phyloP scores from a whole-genome alignment of 2,797 vertebrate species.

The Enteromius viviparus region DNA sequence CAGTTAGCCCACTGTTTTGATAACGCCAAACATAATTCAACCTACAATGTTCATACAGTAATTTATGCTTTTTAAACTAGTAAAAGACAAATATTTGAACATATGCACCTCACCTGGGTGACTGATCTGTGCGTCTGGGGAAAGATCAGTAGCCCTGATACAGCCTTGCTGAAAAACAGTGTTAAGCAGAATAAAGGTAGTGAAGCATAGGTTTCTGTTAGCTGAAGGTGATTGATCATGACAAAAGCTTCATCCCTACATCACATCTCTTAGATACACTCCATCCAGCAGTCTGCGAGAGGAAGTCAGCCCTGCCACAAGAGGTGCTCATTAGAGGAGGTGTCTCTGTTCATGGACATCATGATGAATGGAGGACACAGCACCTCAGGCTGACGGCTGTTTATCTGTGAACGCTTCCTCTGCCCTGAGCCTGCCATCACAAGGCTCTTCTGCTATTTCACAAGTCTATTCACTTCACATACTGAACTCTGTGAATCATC shows the following conservation, averaged over 20 bases:
- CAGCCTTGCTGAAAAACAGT: constrained; percentile 67
- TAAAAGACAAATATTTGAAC: background rate
- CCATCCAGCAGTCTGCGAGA: constrained; percentile 36
- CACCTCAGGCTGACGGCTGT: constrained; percentile 54
- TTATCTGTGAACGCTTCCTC: constrained; percentile 56
- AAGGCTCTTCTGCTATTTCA: constrained; percentile 45
- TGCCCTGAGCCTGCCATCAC: constrained; percentile 47
- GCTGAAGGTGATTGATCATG: constrained; percentile 73
- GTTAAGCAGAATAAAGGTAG: constrained; percentile 57
- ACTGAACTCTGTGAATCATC: constrained; percentile 37
- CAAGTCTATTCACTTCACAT: constrained; percentile 45
- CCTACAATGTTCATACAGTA: background rate
- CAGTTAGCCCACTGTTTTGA: background rate
- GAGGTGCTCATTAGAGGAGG: constrained; percentile 53
- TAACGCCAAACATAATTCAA: background rate
- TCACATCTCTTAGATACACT: constrained; percentile 50
- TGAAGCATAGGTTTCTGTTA: constrained; percentile 52
- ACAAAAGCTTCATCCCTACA: constrained; percentile 56
- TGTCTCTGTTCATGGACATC: constrained; percentile 47
- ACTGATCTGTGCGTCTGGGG: constrained; percentile 67
- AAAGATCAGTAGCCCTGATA: constrained; percentile 34
- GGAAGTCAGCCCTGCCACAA: constrained; percentile 45
- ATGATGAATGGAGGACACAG: constrained; percentile 64
- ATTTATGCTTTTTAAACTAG: background rate
- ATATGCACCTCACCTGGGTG: constrained; percentile 52